phyloP scores from a whole-genome alignment of 2,888 invertebrate species.

The Arrhopalites spinosus region DNA sequence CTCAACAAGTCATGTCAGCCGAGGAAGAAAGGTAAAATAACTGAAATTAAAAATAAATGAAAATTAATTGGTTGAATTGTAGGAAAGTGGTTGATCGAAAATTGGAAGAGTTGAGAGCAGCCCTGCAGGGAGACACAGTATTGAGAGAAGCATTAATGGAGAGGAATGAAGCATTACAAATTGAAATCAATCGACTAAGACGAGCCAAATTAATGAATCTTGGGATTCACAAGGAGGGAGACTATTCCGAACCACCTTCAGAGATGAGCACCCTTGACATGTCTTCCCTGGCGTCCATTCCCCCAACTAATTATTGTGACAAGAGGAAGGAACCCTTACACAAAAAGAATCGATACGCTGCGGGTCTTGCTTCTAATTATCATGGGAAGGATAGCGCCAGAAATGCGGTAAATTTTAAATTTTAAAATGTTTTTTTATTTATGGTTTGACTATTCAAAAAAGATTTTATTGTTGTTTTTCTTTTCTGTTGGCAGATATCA shows the following conservation, averaged over 20 bases:
- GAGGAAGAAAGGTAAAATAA: constrained; percentile 48
- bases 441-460: background rate
- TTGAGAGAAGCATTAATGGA: constrained; percentile 47
- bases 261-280: constrained; percentile 36
- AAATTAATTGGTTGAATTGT: background rate
- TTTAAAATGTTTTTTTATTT: background rate
- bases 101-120: constrained; percentile 45
- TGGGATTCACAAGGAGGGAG: constrained; percentile 20
- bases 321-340: constrained; percentile 11
- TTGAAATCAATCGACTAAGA: constrained; percentile 48
- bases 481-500: background rate
- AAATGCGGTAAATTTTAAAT: constrained; percentile 19
- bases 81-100: constrained; percentile 52
- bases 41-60: background rate
- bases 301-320: background rate
- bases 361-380: background rate
- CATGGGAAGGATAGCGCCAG: constrained; percentile 28
- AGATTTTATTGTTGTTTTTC: background rate
- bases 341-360: constrained; percentile 37
- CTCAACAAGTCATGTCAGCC: constrained; percentile 47
- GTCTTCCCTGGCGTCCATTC: constrained; percentile 34
- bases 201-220: constrained; percentile 39
- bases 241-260: constrained; percentile 26
- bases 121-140: constrained; percentile 48
- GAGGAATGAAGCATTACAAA: constrained; percentile 49